phyloP scores from a whole-genome alignment of 2,797 vertebrate species.

The Vespertilio murinus region DNA sequence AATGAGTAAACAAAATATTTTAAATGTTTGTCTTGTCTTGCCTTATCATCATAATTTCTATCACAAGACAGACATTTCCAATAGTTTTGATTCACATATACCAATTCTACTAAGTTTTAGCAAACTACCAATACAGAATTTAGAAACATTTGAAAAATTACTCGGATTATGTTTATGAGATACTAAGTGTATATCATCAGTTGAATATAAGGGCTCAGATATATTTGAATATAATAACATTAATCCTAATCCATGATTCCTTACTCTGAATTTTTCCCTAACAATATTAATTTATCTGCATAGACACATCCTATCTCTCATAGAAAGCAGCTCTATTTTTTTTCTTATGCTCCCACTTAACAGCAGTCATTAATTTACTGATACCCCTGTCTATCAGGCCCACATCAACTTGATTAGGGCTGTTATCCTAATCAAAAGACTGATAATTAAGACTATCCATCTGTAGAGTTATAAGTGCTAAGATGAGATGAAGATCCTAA shows the following conservation, averaged over 20 bases:
- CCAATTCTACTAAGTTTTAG: neutral
- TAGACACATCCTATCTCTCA: constrained; percentile 72
- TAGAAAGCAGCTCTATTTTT: constrained; percentile 75
- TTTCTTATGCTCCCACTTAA: constrained; percentile 82
- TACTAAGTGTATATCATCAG: neutral
- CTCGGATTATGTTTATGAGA: constrained; percentile 53
- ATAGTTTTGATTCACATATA: neutral
- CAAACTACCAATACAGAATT: neutral
- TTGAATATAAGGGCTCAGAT: constrained; percentile 22
- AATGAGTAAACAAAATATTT: neutral
- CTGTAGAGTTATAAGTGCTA: constrained; percentile 87
- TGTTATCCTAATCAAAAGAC: constrained; percentile 92
- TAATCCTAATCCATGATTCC: constrained; percentile 4
- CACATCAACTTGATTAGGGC: constrained; percentile 89
- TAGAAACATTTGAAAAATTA: constrained; percentile 70
- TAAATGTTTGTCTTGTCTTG: neutral
- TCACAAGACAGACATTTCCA: neutral
- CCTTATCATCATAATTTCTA: neutral
- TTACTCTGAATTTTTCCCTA: constrained; percentile 3
- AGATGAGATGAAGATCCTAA: constrained; percentile 88
- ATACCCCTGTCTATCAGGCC: constrained; percentile 88
- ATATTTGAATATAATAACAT: constrained; percentile 42
- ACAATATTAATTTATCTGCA: constrained; percentile 70
- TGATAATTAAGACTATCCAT: constrained; percentile 91
- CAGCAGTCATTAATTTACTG: constrained; percentile 89